Conservation (phyloP, 2,113 vertebrate genomes). For the Willisornis vidua region DNA sequence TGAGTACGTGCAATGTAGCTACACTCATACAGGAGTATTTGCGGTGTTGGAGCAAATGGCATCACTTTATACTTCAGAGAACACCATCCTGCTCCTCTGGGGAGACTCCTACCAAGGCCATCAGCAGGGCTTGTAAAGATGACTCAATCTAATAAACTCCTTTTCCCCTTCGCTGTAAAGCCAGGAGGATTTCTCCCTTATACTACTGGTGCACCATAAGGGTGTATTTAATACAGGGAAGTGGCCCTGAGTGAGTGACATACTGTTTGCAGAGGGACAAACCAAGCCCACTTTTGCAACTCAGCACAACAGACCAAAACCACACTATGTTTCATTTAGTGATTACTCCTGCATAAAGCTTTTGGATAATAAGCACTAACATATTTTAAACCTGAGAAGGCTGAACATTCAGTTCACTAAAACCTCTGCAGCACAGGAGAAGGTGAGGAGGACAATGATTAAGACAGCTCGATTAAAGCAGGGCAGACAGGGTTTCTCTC, state of each 20-base stretch:
- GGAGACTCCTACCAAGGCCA: neutral
- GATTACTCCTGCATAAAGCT: slow-evolving; percentile 7
- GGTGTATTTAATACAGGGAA: neutral
- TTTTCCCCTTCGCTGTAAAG: neutral
- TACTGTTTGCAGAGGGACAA: neutral
- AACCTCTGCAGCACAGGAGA: neutral
- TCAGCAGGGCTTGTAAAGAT: neutral
- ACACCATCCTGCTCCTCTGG: neutral
- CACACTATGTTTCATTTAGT: neutral
- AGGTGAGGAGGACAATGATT: neutral
- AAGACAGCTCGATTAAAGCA: neutral
- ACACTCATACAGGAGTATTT: neutral
- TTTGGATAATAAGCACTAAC: neutral
- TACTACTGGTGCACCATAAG: neutral
- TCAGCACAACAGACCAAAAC: neutral
- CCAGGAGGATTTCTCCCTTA: neutral
- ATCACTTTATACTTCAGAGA: neutral
- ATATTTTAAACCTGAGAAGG: slow-evolving; percentile 26
- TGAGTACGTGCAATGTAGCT: neutral
- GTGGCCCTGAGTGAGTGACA: neutral
- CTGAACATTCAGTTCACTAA: slow-evolving; percentile 21
- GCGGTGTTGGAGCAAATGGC: neutral
- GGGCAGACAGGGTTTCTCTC: neutral
- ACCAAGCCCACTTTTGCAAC: neutral
- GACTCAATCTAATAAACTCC: neutral